phyloP scores from a whole-genome alignment of 92 coral and sea anemone species.

The Scolanthus callimorphus region DNA sequence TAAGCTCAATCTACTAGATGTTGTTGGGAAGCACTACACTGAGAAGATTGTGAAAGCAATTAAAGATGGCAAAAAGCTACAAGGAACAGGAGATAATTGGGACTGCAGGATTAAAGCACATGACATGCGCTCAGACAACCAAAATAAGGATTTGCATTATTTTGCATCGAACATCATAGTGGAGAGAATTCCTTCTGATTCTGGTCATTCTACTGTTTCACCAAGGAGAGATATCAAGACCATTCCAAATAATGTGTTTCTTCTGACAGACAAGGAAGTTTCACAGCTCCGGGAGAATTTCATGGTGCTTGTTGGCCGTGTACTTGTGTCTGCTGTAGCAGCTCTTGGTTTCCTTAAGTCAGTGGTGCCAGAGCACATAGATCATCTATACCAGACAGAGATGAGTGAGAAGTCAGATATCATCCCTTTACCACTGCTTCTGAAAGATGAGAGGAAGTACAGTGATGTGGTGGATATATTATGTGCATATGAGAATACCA shows the following conservation, averaged over 20 bases:
- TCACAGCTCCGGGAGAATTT: too few species aligned
- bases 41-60: slow-evolving; percentile 32
- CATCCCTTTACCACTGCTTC: too few species aligned
- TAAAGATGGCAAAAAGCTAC: slow-evolving; percentile 25
- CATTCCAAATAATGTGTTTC: slow-evolving; percentile 19
- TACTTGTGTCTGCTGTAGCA: slow-evolving; percentile 9
- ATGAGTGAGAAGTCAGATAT: too few species aligned
- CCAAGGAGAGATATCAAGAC: slow-evolving; percentile 40
- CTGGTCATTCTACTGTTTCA: slow-evolving; percentile 9
- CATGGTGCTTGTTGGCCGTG: slow-evolving; percentile 41
- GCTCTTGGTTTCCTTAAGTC: slow-evolving; percentile 22
- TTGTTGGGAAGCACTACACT: slow-evolving; percentile 35
- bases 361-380: too few species aligned
- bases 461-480: slow-evolving; percentile 52
- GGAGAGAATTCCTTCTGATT: slow-evolving; percentile 40
- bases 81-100: too few species aligned
- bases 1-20: slow-evolving; percentile 21
- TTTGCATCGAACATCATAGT: too few species aligned
- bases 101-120: too few species aligned
- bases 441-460: too few species aligned
- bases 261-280: too few species aligned
- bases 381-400: too few species aligned
- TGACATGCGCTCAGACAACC: too few species aligned
- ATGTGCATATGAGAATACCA: slow-evolving; percentile 27
- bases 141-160: too few species aligned